Evolutionary conservation across 2,888 invertebrate genomes (phyloP).

Genomic region (Eupelmus urozonus): DNA sequence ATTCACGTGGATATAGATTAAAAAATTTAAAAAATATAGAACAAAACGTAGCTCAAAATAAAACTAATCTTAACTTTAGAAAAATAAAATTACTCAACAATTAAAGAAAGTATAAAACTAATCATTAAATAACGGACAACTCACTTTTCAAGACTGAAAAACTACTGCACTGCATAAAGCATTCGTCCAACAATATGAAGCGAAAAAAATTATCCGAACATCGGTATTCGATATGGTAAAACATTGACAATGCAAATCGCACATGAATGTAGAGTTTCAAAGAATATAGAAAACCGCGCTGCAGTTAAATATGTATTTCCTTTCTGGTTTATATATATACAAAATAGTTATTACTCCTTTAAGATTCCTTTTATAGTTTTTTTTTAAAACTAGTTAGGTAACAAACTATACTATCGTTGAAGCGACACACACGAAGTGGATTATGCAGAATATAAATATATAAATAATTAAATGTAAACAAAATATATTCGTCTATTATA

Average conservation of each 20-base stretch:
- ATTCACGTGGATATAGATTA: too few species aligned
- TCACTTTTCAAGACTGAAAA: constrained; percentile 70
- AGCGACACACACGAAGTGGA: constrained; percentile 53
- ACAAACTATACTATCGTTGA: constrained; percentile 50
- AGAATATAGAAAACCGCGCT: constrained; percentile 3
- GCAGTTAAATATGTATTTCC: background rate
- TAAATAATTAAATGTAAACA: constrained; percentile 59
- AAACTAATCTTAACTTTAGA: too few species aligned
- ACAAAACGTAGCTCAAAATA: too few species aligned
- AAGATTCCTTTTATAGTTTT: constrained; percentile 14
- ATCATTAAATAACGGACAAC: constrained; percentile 28
- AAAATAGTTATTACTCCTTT: constrained; percentile 15
- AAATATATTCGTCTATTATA: constrained; percentile 58
- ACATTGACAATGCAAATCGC: constrained; percentile 1
- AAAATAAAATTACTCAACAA: too few species aligned
- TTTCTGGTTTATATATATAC: constrained; percentile 2
- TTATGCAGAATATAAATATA: constrained; percentile 59
- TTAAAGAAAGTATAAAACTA: too few species aligned
- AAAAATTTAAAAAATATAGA: too few species aligned
- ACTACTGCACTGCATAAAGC: constrained; percentile 57
- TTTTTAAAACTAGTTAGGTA: constrained; percentile 1
- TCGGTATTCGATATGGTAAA: background rate
- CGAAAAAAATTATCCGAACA: constrained; percentile 12
- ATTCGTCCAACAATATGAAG: constrained; percentile 12
- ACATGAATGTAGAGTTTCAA: constrained; percentile 17